Percentiles rank a stretch among this genome's conserved stretches.
Conservation (phyloP, 2,113 vertebrate species). For the Chloebia gouldiae region DNA sequence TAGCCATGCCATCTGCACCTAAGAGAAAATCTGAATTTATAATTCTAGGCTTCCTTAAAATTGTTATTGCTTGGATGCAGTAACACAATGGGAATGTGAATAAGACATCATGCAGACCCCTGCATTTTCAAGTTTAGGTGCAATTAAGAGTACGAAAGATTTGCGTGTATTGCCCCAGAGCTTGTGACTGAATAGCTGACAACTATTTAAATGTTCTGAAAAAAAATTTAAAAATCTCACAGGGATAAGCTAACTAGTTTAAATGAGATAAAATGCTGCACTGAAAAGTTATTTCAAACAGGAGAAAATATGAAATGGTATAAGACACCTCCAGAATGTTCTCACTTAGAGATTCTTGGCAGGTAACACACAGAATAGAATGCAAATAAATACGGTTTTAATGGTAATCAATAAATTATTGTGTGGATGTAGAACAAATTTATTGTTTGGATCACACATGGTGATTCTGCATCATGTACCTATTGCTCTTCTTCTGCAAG, state of each 20-base stretch:
- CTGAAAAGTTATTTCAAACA: background rate
- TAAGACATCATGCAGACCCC: background rate
- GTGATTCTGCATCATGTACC: background rate
- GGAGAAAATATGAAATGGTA: background rate
- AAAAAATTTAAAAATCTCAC: background rate
- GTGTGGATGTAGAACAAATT: background rate
- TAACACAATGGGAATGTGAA: background rate
- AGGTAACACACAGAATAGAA: background rate
- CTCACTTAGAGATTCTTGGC: background rate
- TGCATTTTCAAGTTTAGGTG: background rate
- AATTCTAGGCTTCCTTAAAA: background rate
- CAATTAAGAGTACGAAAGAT: background rate
- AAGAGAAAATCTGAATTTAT: background rate
- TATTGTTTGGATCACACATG: background rate
- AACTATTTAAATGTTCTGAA: background rate
- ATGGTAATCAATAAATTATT: conserved; percentile 1
- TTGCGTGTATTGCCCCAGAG: background rate
- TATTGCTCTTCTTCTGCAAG: background rate
- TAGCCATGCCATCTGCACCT: background rate
- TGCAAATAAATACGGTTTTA: background rate
- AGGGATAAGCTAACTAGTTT: background rate
- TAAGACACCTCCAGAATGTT: background rate
- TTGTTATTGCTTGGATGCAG: background rate
- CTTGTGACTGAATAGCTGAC: background rate
- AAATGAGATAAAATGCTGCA: conserved; percentile 3